Conservation (phyloP, 2,888 invertebrate genomes). For the Dioctria rufipes region DNA sequence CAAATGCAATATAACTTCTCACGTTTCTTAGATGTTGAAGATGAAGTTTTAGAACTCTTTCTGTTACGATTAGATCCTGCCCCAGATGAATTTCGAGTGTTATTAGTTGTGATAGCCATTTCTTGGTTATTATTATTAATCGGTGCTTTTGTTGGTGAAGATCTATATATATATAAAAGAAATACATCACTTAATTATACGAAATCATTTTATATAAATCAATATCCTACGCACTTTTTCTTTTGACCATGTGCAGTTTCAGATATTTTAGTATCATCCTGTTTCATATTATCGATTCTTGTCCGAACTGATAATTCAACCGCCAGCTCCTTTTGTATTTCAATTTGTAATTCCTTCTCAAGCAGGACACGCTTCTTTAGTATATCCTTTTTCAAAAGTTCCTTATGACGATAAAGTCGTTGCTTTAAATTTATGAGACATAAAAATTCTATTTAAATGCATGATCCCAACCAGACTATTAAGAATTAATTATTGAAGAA, state of each 20-base stretch:
- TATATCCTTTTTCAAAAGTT: conserved; percentile 93
- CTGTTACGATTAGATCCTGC: conserved; percentile 62
- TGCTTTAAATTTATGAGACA: conserved; percentile 75
- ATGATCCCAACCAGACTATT: conserved; percentile 55
- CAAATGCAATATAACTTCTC: conserved; percentile 93
- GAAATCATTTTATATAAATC: background rate
- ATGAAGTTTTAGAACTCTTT: conserved; percentile 57
- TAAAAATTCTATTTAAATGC: conserved; percentile 58
- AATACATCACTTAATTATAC: background rate
- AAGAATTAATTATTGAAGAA: conserved; percentile 31
- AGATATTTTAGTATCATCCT: conserved; percentile 54
- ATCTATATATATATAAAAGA: conserved; percentile 7
- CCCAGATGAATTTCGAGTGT: conserved; percentile 62
- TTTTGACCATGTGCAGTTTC: conserved; percentile 42
- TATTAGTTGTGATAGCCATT: conserved; percentile 11
- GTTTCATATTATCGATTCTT: conserved; percentile 73
- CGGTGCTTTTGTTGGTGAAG: conserved; percentile 48
- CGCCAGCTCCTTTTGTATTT: conserved; percentile 88
- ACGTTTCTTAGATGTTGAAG: conserved; percentile 73
- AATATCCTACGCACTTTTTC: conserved; percentile 44
- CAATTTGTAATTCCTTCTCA: conserved; percentile 90
- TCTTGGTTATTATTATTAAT: conserved; percentile 52
- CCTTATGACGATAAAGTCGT: conserved; percentile 89
- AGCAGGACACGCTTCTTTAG: conserved; percentile 90
- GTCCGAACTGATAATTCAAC: conserved; percentile 81